phyloP scores from a whole-genome alignment of 2,113 vertebrate genomes.

The Boleophthalmus pectinirostris region DNA sequence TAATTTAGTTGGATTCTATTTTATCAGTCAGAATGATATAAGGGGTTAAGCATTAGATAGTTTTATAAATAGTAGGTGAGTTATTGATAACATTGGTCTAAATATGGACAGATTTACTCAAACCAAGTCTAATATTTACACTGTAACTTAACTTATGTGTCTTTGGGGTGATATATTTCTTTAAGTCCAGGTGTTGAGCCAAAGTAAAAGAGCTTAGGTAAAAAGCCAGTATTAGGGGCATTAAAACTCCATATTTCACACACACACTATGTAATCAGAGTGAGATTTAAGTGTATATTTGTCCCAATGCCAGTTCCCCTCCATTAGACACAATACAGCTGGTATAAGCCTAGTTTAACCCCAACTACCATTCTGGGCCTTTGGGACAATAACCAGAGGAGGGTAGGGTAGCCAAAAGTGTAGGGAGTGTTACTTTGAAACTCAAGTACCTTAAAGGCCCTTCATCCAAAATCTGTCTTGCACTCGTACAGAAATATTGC shows the following conservation, averaged over 20 bases:
- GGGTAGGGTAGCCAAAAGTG: background rate
- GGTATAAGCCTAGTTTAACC: conserved; percentile 31
- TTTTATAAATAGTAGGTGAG: conserved; percentile 22
- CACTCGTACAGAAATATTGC: too few species aligned
- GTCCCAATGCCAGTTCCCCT: conserved; percentile 60
- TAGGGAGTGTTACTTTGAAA: background rate
- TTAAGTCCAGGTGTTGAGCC: conserved; percentile 15
- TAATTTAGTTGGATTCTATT: too few species aligned
- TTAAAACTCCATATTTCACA: background rate
- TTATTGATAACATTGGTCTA: conserved; percentile 41
- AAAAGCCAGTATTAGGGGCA: background rate
- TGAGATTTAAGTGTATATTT: conserved; percentile 48
- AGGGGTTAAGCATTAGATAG: background rate
- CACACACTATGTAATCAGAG: conserved; percentile 6
- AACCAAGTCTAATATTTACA: conserved; percentile 54
- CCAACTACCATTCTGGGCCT: background rate
- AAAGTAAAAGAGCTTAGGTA: conserved; percentile 20
- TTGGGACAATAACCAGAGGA: background rate
- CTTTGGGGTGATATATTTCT: conserved; percentile 29
- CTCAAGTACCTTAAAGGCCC: too few species aligned
- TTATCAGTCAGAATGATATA: too few species aligned
- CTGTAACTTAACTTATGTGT: conserved; percentile 14
- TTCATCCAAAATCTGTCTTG: too few species aligned
- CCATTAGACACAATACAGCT: conserved; percentile 39
- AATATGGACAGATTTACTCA: conserved; percentile 45